Percentiles rank a stretch among this genome's conserved stretches.
phyloP scores from a whole-genome alignment of 37 sponge, comb jelly and placozoan species.

The Hormiphora californensis region DNA sequence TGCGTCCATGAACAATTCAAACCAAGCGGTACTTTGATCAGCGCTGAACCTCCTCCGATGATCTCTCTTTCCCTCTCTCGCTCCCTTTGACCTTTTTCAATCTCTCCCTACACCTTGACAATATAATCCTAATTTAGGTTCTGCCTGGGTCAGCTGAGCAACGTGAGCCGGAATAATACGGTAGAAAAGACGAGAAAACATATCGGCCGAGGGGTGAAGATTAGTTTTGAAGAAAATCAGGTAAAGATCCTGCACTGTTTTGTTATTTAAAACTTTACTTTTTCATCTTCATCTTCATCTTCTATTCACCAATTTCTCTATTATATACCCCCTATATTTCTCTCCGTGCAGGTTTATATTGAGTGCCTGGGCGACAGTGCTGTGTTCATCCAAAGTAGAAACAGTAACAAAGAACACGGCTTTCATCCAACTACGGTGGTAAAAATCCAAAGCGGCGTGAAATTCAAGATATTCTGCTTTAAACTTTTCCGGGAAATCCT shows the following conservation, averaged over 20 bases:
- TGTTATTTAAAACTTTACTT: background rate
- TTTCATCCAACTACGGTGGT: conserved; percentile 97
- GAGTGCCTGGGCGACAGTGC: conserved; percentile 92
- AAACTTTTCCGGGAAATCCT: conserved; percentile 49
- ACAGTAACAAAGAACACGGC: conserved; percentile 83
- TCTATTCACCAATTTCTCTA: no score
- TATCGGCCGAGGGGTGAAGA: conserved; percentile 87
- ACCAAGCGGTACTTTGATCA: no score
- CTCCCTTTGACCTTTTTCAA: no score
- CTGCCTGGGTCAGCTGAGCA: conserved; percentile 93
- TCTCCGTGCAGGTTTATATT: conserved; percentile 91
- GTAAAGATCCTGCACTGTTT: background rate
- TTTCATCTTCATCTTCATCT: no score
- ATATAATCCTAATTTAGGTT: no score
- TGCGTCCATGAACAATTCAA: no score
- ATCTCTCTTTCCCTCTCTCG: no score
- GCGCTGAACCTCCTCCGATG: no score
- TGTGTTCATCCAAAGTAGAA: conserved; percentile 93
- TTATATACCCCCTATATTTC: conserved; percentile 79
- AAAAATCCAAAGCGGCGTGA: conserved; percentile 90
- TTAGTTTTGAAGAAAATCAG: conserved; percentile 46
- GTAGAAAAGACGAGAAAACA: conserved; percentile 94
- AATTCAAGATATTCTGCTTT: conserved; percentile 81
- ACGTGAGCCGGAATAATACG: conserved; percentile 93
- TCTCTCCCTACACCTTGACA: no score